Evolutionary conservation across 2,797 vertebrate species (phyloP).

Genomic region (Phylloscopus collybita): DNA sequence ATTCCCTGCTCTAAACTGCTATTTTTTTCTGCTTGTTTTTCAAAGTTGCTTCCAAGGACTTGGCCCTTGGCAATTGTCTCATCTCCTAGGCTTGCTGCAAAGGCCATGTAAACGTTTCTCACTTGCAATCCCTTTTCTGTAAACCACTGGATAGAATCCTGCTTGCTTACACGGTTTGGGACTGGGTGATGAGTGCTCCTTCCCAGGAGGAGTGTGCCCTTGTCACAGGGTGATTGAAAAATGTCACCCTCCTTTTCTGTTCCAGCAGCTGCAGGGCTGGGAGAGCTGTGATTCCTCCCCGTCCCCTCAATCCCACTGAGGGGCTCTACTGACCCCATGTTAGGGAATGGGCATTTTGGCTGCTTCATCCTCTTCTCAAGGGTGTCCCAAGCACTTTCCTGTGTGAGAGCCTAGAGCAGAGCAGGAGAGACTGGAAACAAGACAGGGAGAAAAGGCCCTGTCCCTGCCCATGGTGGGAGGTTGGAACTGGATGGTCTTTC

Average conservation of each 20-base stretch:
- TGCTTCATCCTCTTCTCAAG: background rate
- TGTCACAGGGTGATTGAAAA: background rate
- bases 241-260: background rate
- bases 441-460: background rate
- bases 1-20: background rate
- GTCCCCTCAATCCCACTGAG: accelerated
- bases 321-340: background rate
- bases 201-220: background rate
- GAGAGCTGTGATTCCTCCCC: background rate
- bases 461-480: background rate
- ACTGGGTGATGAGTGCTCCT: background rate
- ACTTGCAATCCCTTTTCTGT: background rate
- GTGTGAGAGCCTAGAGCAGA: background rate
- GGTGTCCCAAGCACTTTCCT: background rate
- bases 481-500: background rate
- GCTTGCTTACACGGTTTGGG: background rate
- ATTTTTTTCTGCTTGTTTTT: background rate
- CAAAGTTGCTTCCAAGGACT: background rate
- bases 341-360: background rate
- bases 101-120: background rate
- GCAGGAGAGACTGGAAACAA: background rate
- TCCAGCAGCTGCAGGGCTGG: background rate
- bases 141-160: background rate
- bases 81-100: background rate
- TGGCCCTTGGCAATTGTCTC: background rate